Evolutionary conservation across 53 echinoderm and acorn worm genomes (phyloP).

Genomic region (Patiria pectinifera): DNA sequence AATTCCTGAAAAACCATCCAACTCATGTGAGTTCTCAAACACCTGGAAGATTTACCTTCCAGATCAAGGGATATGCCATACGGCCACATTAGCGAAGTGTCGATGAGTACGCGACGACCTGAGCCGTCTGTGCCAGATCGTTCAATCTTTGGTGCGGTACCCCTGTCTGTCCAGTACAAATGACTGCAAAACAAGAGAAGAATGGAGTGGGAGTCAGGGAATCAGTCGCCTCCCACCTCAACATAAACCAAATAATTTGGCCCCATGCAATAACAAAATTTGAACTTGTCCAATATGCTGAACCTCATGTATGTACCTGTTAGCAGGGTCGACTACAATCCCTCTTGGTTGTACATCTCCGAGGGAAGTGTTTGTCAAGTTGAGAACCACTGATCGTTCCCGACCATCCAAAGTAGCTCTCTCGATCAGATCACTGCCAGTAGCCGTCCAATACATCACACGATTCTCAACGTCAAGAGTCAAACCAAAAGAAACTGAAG

Average conservation of each 20-base stretch:
- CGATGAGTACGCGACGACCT: neutral
- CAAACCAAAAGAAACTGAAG: slow-evolving; percentile 62
- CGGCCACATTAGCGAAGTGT: neutral
- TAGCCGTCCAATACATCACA: slow-evolving; percentile 76
- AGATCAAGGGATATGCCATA: neutral
- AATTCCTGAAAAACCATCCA: no score
- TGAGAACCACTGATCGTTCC: slow-evolving; percentile 20
- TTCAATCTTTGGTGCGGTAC: slow-evolving; percentile 3
- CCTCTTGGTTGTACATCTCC: slow-evolving; percentile 49
- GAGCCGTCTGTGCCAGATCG: neutral
- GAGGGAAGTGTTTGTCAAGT: slow-evolving; percentile 4
- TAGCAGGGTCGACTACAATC: slow-evolving; percentile 56
- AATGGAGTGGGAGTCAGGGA: neutral
- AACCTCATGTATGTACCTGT: slow-evolving; percentile 11
- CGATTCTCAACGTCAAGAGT: slow-evolving; percentile 43
- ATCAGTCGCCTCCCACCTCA: neutral
- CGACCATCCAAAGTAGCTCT: slow-evolving; percentile 54
- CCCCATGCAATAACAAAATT: no score
- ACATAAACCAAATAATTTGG: neutral
- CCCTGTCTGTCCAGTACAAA: slow-evolving; percentile 29
- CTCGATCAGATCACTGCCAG: slow-evolving; percentile 56
- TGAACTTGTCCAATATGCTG: no score
- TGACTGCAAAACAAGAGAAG: neutral
- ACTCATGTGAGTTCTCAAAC: no score
- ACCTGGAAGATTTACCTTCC: neutral